Conservation (phyloP, 2,888 invertebrate species). For the Agriopis marginaria region DNA sequence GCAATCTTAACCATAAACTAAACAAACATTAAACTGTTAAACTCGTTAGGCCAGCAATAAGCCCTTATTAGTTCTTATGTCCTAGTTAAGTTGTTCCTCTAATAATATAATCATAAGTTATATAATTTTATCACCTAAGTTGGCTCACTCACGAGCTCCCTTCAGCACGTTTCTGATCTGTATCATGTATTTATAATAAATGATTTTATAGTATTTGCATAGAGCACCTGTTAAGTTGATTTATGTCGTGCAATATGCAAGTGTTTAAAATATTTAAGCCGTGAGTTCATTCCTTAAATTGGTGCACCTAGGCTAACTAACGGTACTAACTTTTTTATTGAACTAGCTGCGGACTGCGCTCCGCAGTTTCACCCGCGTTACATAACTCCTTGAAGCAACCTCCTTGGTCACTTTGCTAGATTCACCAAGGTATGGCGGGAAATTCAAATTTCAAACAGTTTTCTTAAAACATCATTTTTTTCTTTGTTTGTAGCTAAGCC, state of each 20-base stretch:
- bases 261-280: not conserved
- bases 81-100: slow-evolving; percentile 18
- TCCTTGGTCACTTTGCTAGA: no score
- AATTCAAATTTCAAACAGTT: no score
- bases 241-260: slow-evolving; percentile 16
- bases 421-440: no score
- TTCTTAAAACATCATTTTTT: no score
- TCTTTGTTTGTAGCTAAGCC: no score
- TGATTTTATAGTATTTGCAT: slow-evolving; percentile 42
- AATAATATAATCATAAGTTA: slow-evolving; percentile 20
- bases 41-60: slow-evolving; percentile 4
- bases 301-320: not conserved
- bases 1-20: slow-evolving; percentile 1
- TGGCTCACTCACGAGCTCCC: slow-evolving; percentile 38
- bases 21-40: not conserved
- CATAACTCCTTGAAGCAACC: no score
- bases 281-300: not conserved
- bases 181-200: slow-evolving; percentile 40
- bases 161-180: slow-evolving; percentile 42
- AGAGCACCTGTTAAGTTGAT: slow-evolving; percentile 9
- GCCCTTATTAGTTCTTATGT: not conserved
- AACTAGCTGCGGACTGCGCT: no score
- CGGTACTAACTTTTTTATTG: no score
- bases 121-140: slow-evolving; percentile 31
- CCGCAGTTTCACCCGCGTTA: no score